A percentile compares a stretch with the other conserved stretches of the same genome.
phyloP scores from a whole-genome alignment of 2,113 vertebrate genomes.

The Nannospalax galili region DNA sequence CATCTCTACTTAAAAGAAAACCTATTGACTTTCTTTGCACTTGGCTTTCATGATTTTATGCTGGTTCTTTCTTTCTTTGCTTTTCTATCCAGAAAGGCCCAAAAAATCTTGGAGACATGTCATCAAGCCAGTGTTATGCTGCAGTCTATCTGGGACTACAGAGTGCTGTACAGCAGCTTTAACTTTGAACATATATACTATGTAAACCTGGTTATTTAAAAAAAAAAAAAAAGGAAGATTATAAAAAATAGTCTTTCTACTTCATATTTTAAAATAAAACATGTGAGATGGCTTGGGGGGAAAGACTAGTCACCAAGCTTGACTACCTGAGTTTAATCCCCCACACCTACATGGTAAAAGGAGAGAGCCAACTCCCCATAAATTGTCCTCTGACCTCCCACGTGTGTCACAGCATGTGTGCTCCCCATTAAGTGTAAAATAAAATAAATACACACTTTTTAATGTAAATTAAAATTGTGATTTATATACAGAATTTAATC shows the following conservation, averaged over 20 bases:
- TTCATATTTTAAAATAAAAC: not conserved
- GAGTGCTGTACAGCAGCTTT: constrained; percentile 14
- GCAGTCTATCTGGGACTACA: constrained; percentile 30
- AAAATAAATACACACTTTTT: not conserved
- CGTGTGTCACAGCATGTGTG: no score
- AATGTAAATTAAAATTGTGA: not conserved
- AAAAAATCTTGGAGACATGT: constrained; percentile 21
- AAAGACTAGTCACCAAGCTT: not conserved
- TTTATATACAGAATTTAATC: not conserved
- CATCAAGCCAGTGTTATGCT: constrained; percentile 5
- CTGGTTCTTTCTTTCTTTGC: constrained; percentile 18
- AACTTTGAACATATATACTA: constrained; percentile 14
- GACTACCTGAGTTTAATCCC: not conserved
- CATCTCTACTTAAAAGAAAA: constrained; percentile 4
- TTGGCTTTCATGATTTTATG: constrained; percentile 5
- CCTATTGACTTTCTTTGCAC: not conserved
- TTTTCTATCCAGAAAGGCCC: constrained; percentile 48
- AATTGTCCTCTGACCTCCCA: not conserved
- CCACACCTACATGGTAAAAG: not conserved
- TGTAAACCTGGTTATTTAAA: not conserved
- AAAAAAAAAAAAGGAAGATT: not conserved
- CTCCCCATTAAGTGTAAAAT: not conserved
- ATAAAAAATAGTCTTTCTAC: not conserved
- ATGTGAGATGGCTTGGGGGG: not conserved
- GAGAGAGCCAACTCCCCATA: not conserved